Conservation (phyloP, 53 echinoderm and acorn worm species). For the Antedon mediterranea region DNA sequence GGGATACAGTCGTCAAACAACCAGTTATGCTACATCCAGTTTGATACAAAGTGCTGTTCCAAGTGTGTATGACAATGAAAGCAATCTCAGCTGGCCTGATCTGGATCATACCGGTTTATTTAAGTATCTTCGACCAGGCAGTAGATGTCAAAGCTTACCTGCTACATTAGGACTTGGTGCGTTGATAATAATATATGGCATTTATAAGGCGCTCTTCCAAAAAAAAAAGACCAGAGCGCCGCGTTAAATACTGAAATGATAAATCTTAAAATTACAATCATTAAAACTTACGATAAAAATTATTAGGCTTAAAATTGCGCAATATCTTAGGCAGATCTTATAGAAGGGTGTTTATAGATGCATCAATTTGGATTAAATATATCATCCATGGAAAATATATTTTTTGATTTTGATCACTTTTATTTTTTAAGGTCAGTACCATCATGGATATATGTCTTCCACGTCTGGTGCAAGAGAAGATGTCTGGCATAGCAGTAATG, state of each 20-base stretch:
- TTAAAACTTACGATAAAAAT: too few relatives aligned
- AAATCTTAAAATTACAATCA: too few relatives aligned
- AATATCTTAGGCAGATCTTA: too few relatives aligned
- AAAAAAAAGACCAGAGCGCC: too few relatives aligned
- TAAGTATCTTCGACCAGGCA: constrained; percentile 76
- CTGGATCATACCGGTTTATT: constrained; percentile 54
- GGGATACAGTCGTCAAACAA: constrained; percentile 84
- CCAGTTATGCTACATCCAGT: constrained; percentile 74
- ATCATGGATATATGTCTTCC: not conserved
- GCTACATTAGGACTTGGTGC: constrained; percentile 78
- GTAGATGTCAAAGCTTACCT: constrained; percentile 77
- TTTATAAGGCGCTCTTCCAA: too few relatives aligned
- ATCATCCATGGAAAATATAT: too few relatives aligned
- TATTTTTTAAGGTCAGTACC: not conserved
- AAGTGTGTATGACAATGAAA: constrained; percentile 60
- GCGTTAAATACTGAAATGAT: too few relatives aligned
- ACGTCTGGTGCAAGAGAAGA: not conserved
- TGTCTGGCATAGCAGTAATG: not conserved
- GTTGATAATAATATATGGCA: too few relatives aligned
- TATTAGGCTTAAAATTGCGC: too few relatives aligned
- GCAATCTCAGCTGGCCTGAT: constrained; percentile 73
- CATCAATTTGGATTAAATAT: too few relatives aligned
- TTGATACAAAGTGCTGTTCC: constrained; percentile 57
- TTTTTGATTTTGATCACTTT: too few relatives aligned
- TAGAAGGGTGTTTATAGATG: too few relatives aligned